phyloP scores from a whole-genome alignment of 2,113 vertebrate species.

The Alosa alosa region DNA sequence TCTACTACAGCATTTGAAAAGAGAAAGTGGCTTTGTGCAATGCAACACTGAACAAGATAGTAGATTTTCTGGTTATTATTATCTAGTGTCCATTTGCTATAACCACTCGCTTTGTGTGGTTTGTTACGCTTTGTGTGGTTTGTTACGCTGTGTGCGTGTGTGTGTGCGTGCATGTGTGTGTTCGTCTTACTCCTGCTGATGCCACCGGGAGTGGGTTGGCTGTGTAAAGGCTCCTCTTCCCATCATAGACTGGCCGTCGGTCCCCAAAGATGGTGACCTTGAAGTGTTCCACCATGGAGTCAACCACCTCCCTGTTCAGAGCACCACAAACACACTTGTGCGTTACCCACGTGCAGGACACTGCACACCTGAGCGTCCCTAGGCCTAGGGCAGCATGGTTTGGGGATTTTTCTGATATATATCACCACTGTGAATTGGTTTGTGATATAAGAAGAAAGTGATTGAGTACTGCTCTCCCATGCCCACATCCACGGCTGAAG shows the following conservation, averaged over 20 bases:
- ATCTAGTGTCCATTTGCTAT: neutral
- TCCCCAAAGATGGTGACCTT: slow-evolving; percentile 99
- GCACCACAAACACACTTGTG: neutral
- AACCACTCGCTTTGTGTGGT: neutral
- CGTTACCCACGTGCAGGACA: neutral
- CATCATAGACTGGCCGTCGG: slow-evolving; percentile 94
- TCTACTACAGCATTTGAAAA: neutral
- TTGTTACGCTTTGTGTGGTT: too few species aligned
- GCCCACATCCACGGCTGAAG: too few species aligned
- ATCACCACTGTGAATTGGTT: too few species aligned
- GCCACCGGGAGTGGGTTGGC: slow-evolving; percentile 93
- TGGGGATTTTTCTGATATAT: too few species aligned
- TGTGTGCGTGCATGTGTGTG: neutral
- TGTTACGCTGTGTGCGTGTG: neutral
- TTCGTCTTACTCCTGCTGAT: slow-evolving; percentile 84
- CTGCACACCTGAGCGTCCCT: neutral
- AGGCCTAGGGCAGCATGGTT: neutral
- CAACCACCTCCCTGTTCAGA: slow-evolving; percentile 88
- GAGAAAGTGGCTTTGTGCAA: too few species aligned
- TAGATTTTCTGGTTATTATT: too few species aligned
- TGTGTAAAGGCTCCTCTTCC: slow-evolving; percentile 95
- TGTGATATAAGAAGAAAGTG: too few species aligned
- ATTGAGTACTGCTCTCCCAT: too few species aligned
- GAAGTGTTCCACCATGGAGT: slow-evolving; percentile 98
- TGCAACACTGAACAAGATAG: neutral